phyloP scores from a whole-genome alignment of 2,888 invertebrate species.

The Zelleria hepariella region DNA sequence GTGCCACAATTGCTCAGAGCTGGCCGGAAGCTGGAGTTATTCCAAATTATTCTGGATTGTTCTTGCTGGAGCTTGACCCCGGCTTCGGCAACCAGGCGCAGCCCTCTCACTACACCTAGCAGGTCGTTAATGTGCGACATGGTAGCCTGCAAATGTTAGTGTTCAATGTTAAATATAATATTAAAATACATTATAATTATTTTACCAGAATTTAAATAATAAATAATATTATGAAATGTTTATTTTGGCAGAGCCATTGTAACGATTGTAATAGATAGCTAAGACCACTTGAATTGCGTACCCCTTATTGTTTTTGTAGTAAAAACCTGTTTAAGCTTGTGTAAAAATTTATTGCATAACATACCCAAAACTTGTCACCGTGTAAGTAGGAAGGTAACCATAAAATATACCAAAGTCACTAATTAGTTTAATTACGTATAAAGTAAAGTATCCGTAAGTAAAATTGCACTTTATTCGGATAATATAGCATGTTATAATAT shows the following conservation, averaged over 20 bases:
- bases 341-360: neutral
- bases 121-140: constrained; percentile 77
- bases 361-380: neutral
- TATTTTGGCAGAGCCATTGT: no score
- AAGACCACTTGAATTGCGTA: no score
- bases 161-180: neutral
- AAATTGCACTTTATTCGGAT: neutral
- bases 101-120: constrained; percentile 77
- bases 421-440: neutral
- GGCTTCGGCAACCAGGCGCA: constrained; percentile 78
- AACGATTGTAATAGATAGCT: no score
- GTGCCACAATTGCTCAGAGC: constrained; percentile 38
- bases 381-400: no score
- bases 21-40: constrained; percentile 78
- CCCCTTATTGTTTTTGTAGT: no score
- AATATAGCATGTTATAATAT: neutral
- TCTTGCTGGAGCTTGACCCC: constrained; percentile 76
- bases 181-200: neutral
- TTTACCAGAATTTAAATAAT: no score
- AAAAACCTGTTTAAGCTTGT: no score
- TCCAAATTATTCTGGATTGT: constrained; percentile 73
- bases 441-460: neutral
- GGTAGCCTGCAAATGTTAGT: constrained; percentile 22
- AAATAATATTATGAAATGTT: no score
- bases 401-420: neutral